Percentiles rank a stretch among this genome's conserved stretches.
These are phyloP conservation scores for Bombus impatiens DNA, from an alignment of 1,140 invertebrate species.

Conservation along the genomic window DNA sequence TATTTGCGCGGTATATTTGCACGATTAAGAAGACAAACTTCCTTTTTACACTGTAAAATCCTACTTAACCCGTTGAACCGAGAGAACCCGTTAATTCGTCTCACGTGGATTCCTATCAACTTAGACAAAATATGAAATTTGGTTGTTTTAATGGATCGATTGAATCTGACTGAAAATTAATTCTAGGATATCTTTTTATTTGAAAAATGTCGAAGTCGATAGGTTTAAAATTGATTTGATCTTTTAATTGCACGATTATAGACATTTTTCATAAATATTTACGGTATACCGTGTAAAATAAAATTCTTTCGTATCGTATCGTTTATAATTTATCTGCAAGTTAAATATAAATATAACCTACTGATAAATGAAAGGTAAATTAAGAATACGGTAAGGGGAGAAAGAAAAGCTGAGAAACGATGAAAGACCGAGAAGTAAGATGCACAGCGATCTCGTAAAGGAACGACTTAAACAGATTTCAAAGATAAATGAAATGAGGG, in stretches of 20 bases:
- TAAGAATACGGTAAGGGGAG: neutral
- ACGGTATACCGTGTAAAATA: neutral
- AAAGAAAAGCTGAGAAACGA: neutral
- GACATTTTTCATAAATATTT: no score
- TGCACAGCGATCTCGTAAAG: neutral
- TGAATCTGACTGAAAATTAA: no score
- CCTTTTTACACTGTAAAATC: no score
- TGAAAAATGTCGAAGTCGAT: neutral
- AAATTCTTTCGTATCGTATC: neutral
- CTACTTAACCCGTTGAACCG: no score
- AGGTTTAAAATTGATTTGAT: neutral
- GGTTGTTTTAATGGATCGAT: no score
- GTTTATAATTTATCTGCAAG: neutral
- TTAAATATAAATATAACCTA: neutral
- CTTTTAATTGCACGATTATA: neutral
- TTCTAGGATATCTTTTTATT: no score
- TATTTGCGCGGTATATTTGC: neutral
- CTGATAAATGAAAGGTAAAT: neutral
- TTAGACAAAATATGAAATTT: no score
- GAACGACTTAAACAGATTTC: neutral
- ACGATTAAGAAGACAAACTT: neutral
- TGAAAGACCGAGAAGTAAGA: neutral
- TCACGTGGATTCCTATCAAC: no score
- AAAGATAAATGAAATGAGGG: neutral
- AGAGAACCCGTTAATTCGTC: no score